These are phyloP conservation scores for Drosophila peninsularis DNA, from an alignment of 2,888 invertebrate species.

Conservation along the genomic window DNA sequence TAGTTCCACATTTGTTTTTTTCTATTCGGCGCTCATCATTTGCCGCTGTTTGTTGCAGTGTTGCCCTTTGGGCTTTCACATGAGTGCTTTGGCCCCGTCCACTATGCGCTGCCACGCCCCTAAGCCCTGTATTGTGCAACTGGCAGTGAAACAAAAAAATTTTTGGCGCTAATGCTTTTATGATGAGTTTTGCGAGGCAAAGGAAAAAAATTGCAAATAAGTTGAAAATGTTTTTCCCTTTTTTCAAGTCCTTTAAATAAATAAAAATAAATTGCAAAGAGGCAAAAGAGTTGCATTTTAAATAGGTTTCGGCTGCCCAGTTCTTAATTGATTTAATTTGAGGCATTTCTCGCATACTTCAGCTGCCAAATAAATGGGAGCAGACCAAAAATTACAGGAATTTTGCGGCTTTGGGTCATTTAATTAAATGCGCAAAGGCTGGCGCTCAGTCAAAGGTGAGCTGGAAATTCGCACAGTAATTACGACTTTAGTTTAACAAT, in stretches of 20 bases:
- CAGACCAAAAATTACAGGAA: conserved; percentile 2
- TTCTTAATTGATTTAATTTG: conserved; percentile 22
- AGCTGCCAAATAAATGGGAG: background rate
- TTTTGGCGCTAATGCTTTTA: conserved; percentile 64
- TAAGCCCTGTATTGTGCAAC: conserved; percentile 36
- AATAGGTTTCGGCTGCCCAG: background rate
- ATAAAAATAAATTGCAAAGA: background rate
- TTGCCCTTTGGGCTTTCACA: conserved; percentile 55
- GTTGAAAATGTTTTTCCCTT: background rate
- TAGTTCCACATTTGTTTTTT: background rate
- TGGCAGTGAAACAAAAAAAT: conserved; percentile 29
- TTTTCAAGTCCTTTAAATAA: background rate
- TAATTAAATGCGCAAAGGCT: conserved; percentile 24
- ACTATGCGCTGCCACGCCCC: background rate
- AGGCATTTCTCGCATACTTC: conserved; percentile 5
- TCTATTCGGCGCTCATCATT: conserved; percentile 42
- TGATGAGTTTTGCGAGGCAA: conserved; percentile 46
- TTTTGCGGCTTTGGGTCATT: conserved; percentile 25
- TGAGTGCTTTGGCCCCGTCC: conserved; percentile 36
- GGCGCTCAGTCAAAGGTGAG: background rate
- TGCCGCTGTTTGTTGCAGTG: conserved; percentile 39
- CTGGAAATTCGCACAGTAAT: background rate
- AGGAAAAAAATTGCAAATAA: conserved; percentile 17
- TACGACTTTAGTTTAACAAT: background rate
- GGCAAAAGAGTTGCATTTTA: background rate